Conservation (phyloP, 2,113 vertebrate genomes). For the Anarhynchus alexandrinus region DNA sequence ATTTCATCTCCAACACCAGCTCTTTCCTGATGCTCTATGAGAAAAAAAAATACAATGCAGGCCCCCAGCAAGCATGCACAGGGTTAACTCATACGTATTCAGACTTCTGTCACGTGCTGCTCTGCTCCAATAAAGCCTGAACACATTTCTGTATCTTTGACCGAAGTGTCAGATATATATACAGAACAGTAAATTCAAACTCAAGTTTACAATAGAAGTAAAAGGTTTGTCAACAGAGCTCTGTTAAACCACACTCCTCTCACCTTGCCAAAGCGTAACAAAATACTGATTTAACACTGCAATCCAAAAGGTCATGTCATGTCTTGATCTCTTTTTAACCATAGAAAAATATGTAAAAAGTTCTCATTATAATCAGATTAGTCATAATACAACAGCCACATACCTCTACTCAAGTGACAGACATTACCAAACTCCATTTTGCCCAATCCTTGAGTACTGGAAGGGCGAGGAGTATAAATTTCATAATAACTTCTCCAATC, state of each 20-base stretch:
- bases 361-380: background rate
- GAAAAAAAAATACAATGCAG: background rate
- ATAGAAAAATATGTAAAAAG: background rate
- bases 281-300: background rate
- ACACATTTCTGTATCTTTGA: background rate
- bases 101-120: background rate
- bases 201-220: background rate
- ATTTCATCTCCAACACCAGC: background rate
- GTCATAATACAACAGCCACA: background rate
- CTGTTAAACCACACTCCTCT: background rate
- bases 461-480: background rate
- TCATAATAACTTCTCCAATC: accelerated
- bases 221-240: accelerated
- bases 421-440: background rate
- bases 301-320: accelerated
- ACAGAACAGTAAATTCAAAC: background rate
- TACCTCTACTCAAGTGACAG: background rate
- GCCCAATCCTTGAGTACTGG: background rate
- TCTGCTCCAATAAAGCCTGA: background rate
- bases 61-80: accelerated
- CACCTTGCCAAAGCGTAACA: background rate
- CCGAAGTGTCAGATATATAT: background rate
- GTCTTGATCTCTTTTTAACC: background rate
- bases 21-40: background rate
- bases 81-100: background rate